phyloP scores from a whole-genome alignment of 2,113 vertebrate species.

The Dipodomys ordii region DNA sequence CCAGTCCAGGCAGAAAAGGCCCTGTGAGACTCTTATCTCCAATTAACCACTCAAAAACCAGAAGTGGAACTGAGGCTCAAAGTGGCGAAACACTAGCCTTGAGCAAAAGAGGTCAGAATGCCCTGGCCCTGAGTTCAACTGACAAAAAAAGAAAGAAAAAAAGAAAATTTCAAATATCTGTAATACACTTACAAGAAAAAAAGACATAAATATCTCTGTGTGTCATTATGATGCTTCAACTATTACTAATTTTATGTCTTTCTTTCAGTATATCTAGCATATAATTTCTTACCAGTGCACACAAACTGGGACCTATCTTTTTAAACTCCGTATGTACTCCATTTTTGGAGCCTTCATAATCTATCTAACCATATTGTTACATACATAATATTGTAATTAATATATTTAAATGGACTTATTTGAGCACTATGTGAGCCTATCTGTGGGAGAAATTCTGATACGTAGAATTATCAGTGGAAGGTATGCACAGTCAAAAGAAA shows the following conservation, averaged over 20 bases:
- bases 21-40: too few relatives aligned
- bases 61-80: too few relatives aligned
- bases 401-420: slow-evolving; percentile 52
- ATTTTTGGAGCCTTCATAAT: neutral
- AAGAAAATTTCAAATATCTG: slow-evolving; percentile 3
- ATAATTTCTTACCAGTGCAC: neutral
- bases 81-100: too few relatives aligned
- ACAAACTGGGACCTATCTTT: neutral
- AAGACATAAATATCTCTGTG: neutral
- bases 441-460: slow-evolving; percentile 51
- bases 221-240: neutral
- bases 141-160: neutral
- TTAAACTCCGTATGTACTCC: slow-evolving; percentile 10
- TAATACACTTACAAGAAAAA: slow-evolving; percentile 29
- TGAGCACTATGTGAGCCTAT: neutral
- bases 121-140: neutral
- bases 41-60: too few relatives aligned
- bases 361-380: slow-evolving; percentile 39
- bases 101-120: too few relatives aligned
- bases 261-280: neutral
- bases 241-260: slow-evolving; percentile 17
- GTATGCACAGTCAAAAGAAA: slow-evolving; percentile 39
- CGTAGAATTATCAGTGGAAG: slow-evolving; percentile 53
- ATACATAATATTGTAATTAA: neutral
- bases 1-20: too few relatives aligned